Conservation (phyloP, 35 echinoderm and acorn worm species). For the Heliocidaris tuberculata region DNA sequence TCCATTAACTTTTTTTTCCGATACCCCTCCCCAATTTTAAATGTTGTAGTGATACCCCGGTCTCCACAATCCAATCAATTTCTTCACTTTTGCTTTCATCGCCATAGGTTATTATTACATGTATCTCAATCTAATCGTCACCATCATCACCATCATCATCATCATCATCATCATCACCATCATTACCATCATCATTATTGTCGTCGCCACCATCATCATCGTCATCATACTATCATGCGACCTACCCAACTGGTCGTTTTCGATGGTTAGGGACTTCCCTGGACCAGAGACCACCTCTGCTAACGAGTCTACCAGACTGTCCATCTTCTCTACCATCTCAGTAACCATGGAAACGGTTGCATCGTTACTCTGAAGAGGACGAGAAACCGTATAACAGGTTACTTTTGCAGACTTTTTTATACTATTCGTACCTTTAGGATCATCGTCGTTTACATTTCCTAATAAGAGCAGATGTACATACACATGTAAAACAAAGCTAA, state of each 20-base stretch:
- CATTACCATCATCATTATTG: not conserved
- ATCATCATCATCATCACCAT: not conserved
- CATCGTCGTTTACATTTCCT: too few species aligned
- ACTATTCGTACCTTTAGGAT: too few species aligned
- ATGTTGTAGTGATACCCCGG: too few species aligned
- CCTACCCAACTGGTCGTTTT: not conserved
- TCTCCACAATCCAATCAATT: too few species aligned
- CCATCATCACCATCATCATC: not conserved
- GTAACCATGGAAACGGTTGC: conserved; percentile 33
- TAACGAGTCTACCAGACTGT: conserved; percentile 38
- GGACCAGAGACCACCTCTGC: conserved; percentile 23
- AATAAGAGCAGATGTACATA: too few species aligned
- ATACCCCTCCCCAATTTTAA: too few species aligned
- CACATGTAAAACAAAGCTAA: too few species aligned
- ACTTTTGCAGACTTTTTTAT: too few species aligned
- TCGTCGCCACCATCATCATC: too few species aligned
- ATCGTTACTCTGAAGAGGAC: not conserved
- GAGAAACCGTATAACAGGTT: not conserved
- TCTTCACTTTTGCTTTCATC: too few species aligned
- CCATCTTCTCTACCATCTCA: conserved; percentile 33
- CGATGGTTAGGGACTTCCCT: conserved; percentile 15
- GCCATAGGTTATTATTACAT: too few species aligned
- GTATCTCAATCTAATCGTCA: not conserved
- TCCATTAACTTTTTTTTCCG: too few species aligned
- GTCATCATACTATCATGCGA: not conserved